Conservation (phyloP, 2,113 vertebrate species). For the Clarias batrachus region DNA sequence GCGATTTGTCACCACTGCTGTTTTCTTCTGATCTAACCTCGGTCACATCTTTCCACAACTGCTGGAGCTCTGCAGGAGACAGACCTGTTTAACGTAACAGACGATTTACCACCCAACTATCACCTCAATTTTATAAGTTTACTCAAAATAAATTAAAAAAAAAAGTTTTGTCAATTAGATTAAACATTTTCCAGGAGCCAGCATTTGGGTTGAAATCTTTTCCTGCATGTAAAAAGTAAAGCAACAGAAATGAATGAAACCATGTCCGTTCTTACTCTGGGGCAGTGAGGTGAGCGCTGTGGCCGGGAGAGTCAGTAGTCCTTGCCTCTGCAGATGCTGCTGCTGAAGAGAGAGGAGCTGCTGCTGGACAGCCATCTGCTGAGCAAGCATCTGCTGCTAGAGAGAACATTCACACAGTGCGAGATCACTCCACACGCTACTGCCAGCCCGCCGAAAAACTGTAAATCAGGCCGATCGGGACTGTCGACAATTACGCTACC, state of each 20-base stretch:
- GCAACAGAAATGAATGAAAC: not conserved
- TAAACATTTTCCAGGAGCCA: too few species aligned
- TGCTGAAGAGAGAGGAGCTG: conserved; percentile 98
- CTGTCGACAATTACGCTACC: not conserved
- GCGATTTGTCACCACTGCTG: conserved; percentile 53
- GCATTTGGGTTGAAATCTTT: not conserved
- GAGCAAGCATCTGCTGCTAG: conserved; percentile 83
- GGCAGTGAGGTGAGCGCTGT: conserved; percentile 74
- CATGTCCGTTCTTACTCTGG: conserved; percentile 75
- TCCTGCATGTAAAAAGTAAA: not conserved
- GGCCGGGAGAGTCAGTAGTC: conserved; percentile 84
- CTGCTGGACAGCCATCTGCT: conserved; percentile 96
- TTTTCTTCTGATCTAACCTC: conserved; percentile 45
- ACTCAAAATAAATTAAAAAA: not conserved
- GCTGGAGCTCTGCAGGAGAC: conserved; percentile 80
- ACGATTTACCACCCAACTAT: not conserved
- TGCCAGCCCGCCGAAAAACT: not conserved
- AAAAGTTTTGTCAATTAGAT: not conserved
- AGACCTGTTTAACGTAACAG: conserved; percentile 65
- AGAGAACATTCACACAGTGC: conserved; percentile 56
- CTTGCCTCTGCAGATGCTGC: conserved; percentile 96
- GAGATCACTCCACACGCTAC: not conserved
- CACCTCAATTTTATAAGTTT: not conserved
- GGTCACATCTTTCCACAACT: conserved; percentile 82
- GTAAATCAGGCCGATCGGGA: not conserved